Base-by-base conservation (phyloP, 2,888 invertebrate genomes). In the Phasia obesa region DNA sequence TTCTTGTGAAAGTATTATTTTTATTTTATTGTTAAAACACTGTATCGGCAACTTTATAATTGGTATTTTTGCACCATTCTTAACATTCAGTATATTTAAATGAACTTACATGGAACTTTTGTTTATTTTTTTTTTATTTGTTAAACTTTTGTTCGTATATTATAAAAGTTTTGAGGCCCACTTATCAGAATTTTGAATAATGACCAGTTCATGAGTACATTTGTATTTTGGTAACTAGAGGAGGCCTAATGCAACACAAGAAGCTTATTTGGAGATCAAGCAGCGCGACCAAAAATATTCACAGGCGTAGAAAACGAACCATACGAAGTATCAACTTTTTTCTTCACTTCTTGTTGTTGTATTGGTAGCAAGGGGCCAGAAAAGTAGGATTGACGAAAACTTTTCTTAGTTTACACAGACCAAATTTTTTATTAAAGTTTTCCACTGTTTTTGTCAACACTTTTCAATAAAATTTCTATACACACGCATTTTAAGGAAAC, bases 401-500 rank as follows among this genome's bases (percentile, higher is more conserved):
- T 88, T 87, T 69, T 13, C 67, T 81, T 81, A 53, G 78, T 38
- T 77, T 75, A 53, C 23, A 53, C 21, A 59, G 73, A 47, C 49
- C 57, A 71, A 38, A 25, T 38, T 79, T n/a, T 76, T 55, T 42
- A 67, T 13, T 6, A 27, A 60, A 75, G 38, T 70, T 53, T 78
- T 76, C 57, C 57, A 73, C 69, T 62, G 74, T 86, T 86, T 81
- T 74, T 84, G 35, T 73, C 57, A 60, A 57, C 71, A 81, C 78
- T 77, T 65, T 71, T 57, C 55, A 65, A 71, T 27, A 49, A 23
- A 60, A 84, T 57, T 85, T 84, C 69, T 83, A 81, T 74, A 23
- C 85, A 84, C 84, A 85, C 77, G 77, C 73, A 70, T 81, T 73
- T 81, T 73, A 81, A 77, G 84, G 83, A 85, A 82, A 85, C 85